These are phyloP conservation scores for Furcula furcula DNA, from an alignment of 2,888 invertebrate species.

Conservation along the genomic window DNA sequence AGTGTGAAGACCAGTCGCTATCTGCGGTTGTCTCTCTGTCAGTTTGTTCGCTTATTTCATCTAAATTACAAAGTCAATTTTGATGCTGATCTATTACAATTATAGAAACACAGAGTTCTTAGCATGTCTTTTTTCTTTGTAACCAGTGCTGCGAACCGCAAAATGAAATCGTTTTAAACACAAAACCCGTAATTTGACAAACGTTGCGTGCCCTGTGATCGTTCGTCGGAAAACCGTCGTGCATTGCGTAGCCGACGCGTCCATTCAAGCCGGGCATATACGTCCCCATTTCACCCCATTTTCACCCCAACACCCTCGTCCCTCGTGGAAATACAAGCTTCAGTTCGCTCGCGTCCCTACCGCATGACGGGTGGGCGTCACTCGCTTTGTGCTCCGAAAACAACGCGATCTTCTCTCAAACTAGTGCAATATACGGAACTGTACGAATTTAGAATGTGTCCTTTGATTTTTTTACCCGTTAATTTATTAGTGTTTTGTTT, in stretches of 20 bases:
- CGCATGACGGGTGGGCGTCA: conserved; percentile 38
- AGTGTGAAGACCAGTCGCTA: no score
- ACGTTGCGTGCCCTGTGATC: conserved; percentile 31
- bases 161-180: conserved; percentile 16
- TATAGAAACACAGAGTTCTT: no score
- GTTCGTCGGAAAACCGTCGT: conserved; percentile 26
- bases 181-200: conserved; percentile 38
- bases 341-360: conserved; percentile 62
- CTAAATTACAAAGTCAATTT: no score
- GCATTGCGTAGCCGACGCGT: conserved; percentile 41
- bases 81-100: no score
- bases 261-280: conserved; percentile 40
- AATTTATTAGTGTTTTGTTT: conserved; percentile 35
- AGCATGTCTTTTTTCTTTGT: no score
- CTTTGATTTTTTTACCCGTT: conserved; percentile 29
- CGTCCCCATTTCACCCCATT: conserved; percentile 48
- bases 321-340: conserved; percentile 38
- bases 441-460: conserved; percentile 47
- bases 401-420: conserved; percentile 61
- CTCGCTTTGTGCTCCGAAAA: conserved; percentile 28
- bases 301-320: conserved; percentile 50
- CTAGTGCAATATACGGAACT: conserved; percentile 63
- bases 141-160: no score
- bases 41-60: no score
- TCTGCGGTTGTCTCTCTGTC: no score